A percentile compares a stretch with the other conserved stretches of the same genome.
phyloP scores from a whole-genome alignment of 2,797 vertebrate genomes.

The Lutjanus campechanus region DNA sequence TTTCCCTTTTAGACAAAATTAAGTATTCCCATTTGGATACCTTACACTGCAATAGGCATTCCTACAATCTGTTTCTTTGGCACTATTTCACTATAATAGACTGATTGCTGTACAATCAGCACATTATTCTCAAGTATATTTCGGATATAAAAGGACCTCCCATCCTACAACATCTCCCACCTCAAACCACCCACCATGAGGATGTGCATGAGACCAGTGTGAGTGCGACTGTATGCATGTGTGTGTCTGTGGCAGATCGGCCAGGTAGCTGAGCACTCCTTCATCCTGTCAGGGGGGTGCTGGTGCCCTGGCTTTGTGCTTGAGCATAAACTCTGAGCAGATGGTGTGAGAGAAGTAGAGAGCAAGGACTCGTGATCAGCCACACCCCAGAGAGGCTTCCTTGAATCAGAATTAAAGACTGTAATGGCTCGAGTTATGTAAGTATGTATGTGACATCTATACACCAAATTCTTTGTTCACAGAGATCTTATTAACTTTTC shows the following conservation, averaged over 20 bases:
- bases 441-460: not conserved
- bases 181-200: slow-evolving; percentile 26
- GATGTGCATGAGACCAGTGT: slow-evolving; percentile 1
- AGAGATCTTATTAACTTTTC: not conserved
- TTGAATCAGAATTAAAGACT: slow-evolving; percentile 21
- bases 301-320: slow-evolving; percentile 54
- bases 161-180: slow-evolving; percentile 23
- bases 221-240: not conserved
- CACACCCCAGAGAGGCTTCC: slow-evolving; percentile 20
- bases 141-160: slow-evolving; percentile 29
- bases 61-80: slow-evolving; percentile 57
- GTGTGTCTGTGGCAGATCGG: slow-evolving; percentile 28
- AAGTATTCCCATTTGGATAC: slow-evolving; percentile 40
- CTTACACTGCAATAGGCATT: slow-evolving; percentile 34
- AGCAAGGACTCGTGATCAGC: slow-evolving; percentile 28
- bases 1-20: slow-evolving; percentile 32
- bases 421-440: not conserved
- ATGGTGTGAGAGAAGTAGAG: slow-evolving; percentile 64
- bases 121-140: slow-evolving; percentile 15
- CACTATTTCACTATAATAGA: slow-evolving; percentile 28
- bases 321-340: slow-evolving; percentile 71
- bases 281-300: slow-evolving; percentile 57
- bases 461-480: not conserved
- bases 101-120: slow-evolving; percentile 37
- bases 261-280: slow-evolving; percentile 51